Conservation (phyloP, 2,888 invertebrate genomes). For the Synergus umbraculus region DNA sequence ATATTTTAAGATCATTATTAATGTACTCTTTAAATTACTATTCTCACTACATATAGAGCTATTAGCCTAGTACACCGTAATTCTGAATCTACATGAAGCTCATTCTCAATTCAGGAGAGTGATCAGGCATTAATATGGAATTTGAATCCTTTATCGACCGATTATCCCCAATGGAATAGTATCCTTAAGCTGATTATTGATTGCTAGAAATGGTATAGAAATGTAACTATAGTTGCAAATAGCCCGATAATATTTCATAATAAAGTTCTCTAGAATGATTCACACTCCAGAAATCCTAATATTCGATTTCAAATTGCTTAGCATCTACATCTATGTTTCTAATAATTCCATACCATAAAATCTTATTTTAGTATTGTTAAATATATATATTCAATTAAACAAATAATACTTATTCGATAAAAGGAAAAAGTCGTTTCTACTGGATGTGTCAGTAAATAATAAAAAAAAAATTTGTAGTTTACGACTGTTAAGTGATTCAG, state of each 20-base stretch:
- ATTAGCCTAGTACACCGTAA: slow-evolving; percentile 42
- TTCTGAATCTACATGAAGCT: slow-evolving; percentile 48
- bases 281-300: not conserved
- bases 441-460: not conserved
- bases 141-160: slow-evolving; percentile 55
- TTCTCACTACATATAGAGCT: not conserved
- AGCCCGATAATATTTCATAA: not conserved
- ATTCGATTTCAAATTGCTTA: too few species aligned
- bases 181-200: slow-evolving; percentile 47
- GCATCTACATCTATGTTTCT: too few species aligned
- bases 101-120: slow-evolving; percentile 57
- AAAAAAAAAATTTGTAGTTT: not conserved
- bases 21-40: not conserved
- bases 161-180: slow-evolving; percentile 51
- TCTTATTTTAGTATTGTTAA: not conserved
- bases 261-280: not conserved
- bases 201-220: slow-evolving; percentile 1
- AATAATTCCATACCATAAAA: not conserved
- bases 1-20: too few species aligned
- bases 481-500: slow-evolving; percentile 1
- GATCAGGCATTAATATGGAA: slow-evolving; percentile 56
- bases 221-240: not conserved
- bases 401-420: not conserved
- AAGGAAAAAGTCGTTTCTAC: not conserved
- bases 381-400: not conserved